phyloP scores from a whole-genome alignment of 1,140 invertebrate species.

The Agraylea sexmaculata region DNA sequence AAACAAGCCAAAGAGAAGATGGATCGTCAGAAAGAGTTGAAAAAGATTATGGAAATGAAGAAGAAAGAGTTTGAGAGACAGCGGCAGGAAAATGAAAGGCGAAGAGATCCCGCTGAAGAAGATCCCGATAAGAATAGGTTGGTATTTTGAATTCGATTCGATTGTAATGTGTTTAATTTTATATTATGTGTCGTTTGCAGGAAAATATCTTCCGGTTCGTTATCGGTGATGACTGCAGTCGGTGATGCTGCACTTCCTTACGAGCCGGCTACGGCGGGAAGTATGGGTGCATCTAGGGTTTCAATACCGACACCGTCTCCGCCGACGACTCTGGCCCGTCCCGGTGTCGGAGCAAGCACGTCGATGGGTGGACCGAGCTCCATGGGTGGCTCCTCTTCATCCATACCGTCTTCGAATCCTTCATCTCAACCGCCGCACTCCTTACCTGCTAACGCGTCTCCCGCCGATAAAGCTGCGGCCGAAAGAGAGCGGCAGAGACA shows the following conservation, averaged over 20 bases:
- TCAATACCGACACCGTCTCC: conserved; percentile 10
- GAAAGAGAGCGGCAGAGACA: conserved; percentile 68
- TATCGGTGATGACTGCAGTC: no score
- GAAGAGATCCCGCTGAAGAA: conserved; percentile 67
- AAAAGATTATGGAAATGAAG: conserved; percentile 71
- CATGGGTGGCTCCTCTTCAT: conserved; percentile 15
- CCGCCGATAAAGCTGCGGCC: conserved; percentile 53
- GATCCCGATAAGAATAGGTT: conserved; percentile 56
- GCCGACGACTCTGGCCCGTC: conserved; percentile 2
- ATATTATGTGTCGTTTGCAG: conserved; percentile 2
- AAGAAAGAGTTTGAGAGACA: conserved; percentile 73
- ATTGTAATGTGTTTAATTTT: conserved; percentile 5
- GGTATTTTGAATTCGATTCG: conserved; percentile 7
- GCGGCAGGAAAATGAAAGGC: conserved; percentile 63
- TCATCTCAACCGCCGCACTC: conserved; percentile 32
- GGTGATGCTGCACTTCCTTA: no score
- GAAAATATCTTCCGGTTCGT: conserved; percentile 2
- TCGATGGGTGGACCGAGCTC: no score
- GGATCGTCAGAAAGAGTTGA: conserved; percentile 73
- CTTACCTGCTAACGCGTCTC: conserved; percentile 46
- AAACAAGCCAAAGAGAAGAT: conserved; percentile 92
- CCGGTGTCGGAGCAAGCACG: no score
- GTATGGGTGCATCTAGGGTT: conserved; percentile 1
- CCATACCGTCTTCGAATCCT: conserved; percentile 24
- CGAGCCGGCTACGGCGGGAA: conserved; percentile 2